Evolutionary conservation across 2,113 vertebrate genomes (phyloP).

Genomic region (Saccopteryx leptura): DNA sequence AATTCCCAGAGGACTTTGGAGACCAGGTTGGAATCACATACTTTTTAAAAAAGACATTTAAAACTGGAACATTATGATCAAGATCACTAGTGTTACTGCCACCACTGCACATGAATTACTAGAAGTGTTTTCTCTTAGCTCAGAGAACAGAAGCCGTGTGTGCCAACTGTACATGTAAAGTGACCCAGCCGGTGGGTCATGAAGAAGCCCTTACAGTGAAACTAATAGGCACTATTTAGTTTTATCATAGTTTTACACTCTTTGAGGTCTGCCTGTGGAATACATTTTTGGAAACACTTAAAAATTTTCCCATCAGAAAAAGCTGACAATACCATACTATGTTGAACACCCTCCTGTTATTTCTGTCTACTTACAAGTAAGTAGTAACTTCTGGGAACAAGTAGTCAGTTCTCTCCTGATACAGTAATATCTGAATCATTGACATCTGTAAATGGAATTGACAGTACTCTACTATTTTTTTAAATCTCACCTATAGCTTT

Average conservation of each 20-base stretch:
- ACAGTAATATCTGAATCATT: not conserved
- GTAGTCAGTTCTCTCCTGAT: not conserved
- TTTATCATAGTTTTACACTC: not conserved
- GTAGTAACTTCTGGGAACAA: not conserved
- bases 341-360: not conserved
- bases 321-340: not conserved
- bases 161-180: not conserved
- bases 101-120: not conserved
- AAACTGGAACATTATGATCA: conserved; percentile 84
- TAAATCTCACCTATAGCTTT: not conserved
- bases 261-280: not conserved
- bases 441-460: not conserved
- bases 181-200: not conserved
- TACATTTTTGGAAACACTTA: not conserved
- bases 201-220: not conserved
- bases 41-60: conserved; percentile 86
- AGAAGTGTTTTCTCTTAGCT: not conserved
- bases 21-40: conserved; percentile 95
- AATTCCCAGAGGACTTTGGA: conserved; percentile 99
- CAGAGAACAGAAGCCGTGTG: not conserved
- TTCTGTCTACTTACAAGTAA: conserved; percentile 1
- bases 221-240: not conserved
- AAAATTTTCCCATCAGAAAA: not conserved
- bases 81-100: conserved; percentile 58
- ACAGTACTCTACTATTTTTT: not conserved